These are phyloP conservation scores for Melanotus villosus DNA, from an alignment of 2,888 invertebrate genomes.

Conservation along the genomic window DNA sequence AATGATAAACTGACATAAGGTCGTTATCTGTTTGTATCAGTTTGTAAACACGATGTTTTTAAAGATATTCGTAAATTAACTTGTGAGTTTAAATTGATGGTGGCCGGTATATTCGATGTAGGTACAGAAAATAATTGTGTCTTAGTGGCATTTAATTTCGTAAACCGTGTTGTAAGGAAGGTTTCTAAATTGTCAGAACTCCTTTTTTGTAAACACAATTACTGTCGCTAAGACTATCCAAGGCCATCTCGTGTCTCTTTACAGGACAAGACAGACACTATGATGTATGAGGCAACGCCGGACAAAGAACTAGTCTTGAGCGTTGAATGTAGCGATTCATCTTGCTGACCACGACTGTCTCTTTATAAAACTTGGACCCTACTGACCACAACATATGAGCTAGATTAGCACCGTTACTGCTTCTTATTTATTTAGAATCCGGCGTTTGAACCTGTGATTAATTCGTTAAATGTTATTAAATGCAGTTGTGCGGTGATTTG, in stretches of 20 bases:
- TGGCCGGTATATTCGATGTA: not conserved
- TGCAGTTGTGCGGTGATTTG: constrained; percentile 18
- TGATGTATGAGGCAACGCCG: constrained; percentile 58
- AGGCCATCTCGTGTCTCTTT: constrained; percentile 53
- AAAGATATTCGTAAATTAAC: constrained; percentile 10
- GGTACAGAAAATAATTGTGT: not conserved
- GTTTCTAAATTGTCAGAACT: constrained; percentile 40
- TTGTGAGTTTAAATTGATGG: not conserved
- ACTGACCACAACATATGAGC: constrained; percentile 45
- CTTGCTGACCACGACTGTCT: constrained; percentile 54
- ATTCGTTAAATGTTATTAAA: constrained; percentile 36
- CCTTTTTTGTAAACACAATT: constrained; percentile 40
- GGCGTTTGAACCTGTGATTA: constrained; percentile 33
- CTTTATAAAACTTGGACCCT: constrained; percentile 46
- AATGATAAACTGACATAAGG: too few relatives aligned
- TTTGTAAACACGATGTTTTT: too few relatives aligned
- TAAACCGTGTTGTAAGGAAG: constrained; percentile 15
- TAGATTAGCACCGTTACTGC: constrained; percentile 37
- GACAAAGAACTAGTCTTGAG: constrained; percentile 61
- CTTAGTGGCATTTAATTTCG: constrained; percentile 25
- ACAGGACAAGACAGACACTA: constrained; percentile 57
- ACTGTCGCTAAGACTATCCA: constrained; percentile 49
- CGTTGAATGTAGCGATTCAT: constrained; percentile 60
- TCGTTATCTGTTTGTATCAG: too few relatives aligned
- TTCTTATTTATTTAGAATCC: constrained; percentile 42